phyloP scores from a whole-genome alignment of 2,888 invertebrate species.

The Microctonus aethiopoides region DNA sequence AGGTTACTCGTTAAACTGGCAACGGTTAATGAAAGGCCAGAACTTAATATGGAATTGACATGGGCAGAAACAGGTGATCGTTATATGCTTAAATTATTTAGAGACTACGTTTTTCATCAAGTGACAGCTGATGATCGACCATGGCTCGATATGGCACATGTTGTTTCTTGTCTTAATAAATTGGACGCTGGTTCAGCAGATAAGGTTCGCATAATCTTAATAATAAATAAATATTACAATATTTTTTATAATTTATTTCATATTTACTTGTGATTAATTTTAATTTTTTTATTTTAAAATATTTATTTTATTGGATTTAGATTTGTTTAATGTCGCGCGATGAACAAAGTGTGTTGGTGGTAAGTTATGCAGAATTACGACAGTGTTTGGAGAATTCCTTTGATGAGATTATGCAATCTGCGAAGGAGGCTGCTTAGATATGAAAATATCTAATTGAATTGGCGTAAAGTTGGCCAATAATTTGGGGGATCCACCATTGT shows the following conservation, averaged over 20 bases:
- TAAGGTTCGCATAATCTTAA: slow-evolving; percentile 71
- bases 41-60: slow-evolving; percentile 91
- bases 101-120: slow-evolving; percentile 97
- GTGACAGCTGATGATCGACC: slow-evolving; percentile 92
- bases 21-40: slow-evolving; percentile 95
- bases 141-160: slow-evolving; percentile 96
- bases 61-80: slow-evolving; percentile 99
- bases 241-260: not conserved
- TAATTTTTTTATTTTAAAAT: slow-evolving; percentile 10
- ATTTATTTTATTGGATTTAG: slow-evolving; percentile 66
- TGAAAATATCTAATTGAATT: slow-evolving; percentile 28
- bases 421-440: slow-evolving; percentile 59
- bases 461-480: slow-evolving; percentile 10
- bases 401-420: slow-evolving; percentile 78
- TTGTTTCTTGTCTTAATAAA: slow-evolving; percentile 93
- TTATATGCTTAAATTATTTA: slow-evolving; percentile 97
- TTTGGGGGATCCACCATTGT: slow-evolving; percentile 59
- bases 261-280: not conserved
- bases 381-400: slow-evolving; percentile 94
- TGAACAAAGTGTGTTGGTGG: slow-evolving; percentile 95
- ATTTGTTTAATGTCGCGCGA: slow-evolving; percentile 96
- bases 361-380: slow-evolving; percentile 94
- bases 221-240: not conserved
- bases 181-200: slow-evolving; percentile 84
- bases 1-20: slow-evolving; percentile 91